Evolutionary conservation across 2,113 vertebrate genomes (phyloP).

Genomic region (Hirundichthys speculiger): DNA sequence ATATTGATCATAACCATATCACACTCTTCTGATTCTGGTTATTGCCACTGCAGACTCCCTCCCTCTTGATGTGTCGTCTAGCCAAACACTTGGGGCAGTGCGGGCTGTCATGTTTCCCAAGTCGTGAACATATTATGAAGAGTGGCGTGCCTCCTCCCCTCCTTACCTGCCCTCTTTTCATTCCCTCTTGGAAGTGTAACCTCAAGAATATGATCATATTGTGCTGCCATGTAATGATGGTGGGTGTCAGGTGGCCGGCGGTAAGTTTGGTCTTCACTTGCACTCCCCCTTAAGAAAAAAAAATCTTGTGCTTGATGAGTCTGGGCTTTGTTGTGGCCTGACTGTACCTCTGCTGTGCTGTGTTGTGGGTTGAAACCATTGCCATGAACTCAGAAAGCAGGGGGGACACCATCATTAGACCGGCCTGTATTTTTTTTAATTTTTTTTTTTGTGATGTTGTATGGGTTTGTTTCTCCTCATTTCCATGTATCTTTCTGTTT

Average conservation of each 20-base stretch:
- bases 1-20: neutral
- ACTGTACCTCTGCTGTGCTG: slow-evolving; percentile 62
- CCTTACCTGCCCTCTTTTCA: slow-evolving; percentile 32
- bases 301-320: slow-evolving; percentile 55
- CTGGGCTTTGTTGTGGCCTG: slow-evolving; percentile 67
- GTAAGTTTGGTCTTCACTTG: slow-evolving; percentile 79
- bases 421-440: slow-evolving; percentile 65
- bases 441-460: slow-evolving; percentile 52
- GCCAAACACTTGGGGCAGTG: slow-evolving; percentile 58
- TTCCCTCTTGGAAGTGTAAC: slow-evolving; percentile 68
- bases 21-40: slow-evolving; percentile 38
- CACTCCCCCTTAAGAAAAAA: slow-evolving; percentile 60
- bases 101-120: slow-evolving; percentile 54
- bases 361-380: slow-evolving; percentile 68
- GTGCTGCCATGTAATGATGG: slow-evolving; percentile 82
- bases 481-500: slow-evolving; percentile 65
- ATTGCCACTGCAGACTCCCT: slow-evolving; percentile 47
- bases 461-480: slow-evolving; percentile 58
- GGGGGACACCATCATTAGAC: slow-evolving; percentile 76
- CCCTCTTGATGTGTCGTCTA: slow-evolving; percentile 50
- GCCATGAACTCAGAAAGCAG: slow-evolving; percentile 61
- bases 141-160: slow-evolving; percentile 50
- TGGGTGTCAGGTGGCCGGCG: slow-evolving; percentile 73
- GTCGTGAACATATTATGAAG: slow-evolving; percentile 53
- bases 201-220: slow-evolving; percentile 76